These are phyloP conservation scores for Paracentrotus lividus DNA, from an alignment of 53 echinoderm and acorn worm genomes.

Conservation along the genomic window DNA sequence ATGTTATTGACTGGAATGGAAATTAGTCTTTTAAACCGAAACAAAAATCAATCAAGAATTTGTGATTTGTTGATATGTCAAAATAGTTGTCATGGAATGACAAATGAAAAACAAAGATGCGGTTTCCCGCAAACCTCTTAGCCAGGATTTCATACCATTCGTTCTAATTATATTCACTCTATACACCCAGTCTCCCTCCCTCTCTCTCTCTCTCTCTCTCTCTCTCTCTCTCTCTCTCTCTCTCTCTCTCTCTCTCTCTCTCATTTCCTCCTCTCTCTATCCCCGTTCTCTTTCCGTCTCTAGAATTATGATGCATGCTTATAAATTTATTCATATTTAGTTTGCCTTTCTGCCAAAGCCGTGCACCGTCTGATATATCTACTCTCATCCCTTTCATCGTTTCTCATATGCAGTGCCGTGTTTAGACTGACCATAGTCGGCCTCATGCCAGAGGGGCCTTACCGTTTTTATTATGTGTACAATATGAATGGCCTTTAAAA, in stretches of 20 bases:
- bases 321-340: constrained; percentile 11
- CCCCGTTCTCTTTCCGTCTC: neutral
- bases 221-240: neutral
- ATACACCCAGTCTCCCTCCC: neutral
- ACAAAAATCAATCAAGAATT: too few relatives aligned
- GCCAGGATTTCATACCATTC: neutral
- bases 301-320: neutral
- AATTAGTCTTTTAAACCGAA: too few relatives aligned
- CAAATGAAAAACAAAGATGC: constrained; percentile 16
- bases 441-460: too few relatives aligned
- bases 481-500: too few relatives aligned
- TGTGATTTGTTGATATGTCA: too few relatives aligned
- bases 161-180: constrained; percentile 17
- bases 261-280: neutral
- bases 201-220: neutral
- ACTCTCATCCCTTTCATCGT: neutral
- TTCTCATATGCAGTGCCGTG: too few relatives aligned
- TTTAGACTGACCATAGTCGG: too few relatives aligned
- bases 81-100: constrained; percentile 3
- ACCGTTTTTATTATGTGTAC: too few relatives aligned
- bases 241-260: neutral
- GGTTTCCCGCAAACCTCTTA: neutral
- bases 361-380: neutral
- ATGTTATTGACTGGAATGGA: too few relatives aligned
- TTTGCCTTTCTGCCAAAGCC: neutral